Evolutionary conservation across 2,888 invertebrate genomes (phyloP), one percentile per base, ranked within the genome.

Genomic region (Caenorhabditis virilis): DNA sequence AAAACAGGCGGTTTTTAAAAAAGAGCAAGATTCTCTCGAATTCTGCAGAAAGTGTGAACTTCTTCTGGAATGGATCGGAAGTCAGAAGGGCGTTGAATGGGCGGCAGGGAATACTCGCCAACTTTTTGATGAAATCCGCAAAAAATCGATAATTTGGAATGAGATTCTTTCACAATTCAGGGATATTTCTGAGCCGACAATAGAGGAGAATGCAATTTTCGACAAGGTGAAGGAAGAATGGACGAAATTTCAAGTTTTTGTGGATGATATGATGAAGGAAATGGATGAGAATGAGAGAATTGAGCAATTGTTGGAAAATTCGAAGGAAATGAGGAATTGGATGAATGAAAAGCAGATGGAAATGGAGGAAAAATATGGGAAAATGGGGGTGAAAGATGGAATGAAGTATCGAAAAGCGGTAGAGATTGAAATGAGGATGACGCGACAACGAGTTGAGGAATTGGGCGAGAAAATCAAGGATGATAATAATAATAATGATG

Each of bases 401-500:
- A 46, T 61, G 55, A 55, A 46, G 27, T 61, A 61, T 42, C 50
- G 55, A 3, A 61, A 55, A 47, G 55, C 61, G 2, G 51, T 61
- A 23, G 61, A 61, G 18, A 55, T 61, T 22, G 61, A 55, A 27
- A 55, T 55, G 18, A 50, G 46, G 25, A 60, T 50, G 18, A 46
- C 43, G 7, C 42, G 47, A 25, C 46, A 55, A 25, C 25, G 61
- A 16, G 26, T 61, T 16, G 20, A 47, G 18, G 42, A 46, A 18
- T 38, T 55, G n/a, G 23, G 39, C 13, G 50, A 45, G 5, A 13
- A 49, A n/a, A 23, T 22, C 20, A 39, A 13, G 36, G 16, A 25
- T 18, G 27, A 36, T 16, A 20, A 27, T 15, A n/a, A 42, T 13
- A 46, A 42, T 26, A 20, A 33, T 16, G 16, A 38, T 15, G 50